Conservation (phyloP, 2,113 vertebrate genomes). For the Gallinago paraguaiae region DNA sequence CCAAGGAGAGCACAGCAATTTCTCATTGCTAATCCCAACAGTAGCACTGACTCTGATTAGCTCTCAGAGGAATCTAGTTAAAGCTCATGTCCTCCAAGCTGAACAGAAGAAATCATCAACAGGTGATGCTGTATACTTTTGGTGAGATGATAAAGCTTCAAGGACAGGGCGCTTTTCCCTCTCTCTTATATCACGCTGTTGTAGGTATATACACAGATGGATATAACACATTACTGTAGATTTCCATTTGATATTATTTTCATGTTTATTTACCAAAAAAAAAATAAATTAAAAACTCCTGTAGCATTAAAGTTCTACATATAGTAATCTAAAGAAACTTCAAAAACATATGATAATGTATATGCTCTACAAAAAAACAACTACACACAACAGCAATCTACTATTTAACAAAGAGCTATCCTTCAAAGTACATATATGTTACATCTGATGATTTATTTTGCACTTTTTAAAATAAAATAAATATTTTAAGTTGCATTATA, state of each 20-base stretch:
- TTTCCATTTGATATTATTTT: not conserved
- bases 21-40: not conserved
- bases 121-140: not conserved
- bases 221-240: not conserved
- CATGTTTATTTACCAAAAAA: not conserved
- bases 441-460: not conserved
- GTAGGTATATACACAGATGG: not conserved
- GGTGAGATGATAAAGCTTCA: not conserved
- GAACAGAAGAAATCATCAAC: constrained; percentile 17
- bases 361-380: not conserved
- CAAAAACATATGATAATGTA: not conserved
- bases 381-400: rapidly evolving
- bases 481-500: not conserved
- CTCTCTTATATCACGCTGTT: not conserved
- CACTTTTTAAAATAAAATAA: not conserved
- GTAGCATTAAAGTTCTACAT: not conserved
- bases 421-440: not conserved
- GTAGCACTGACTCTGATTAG: constrained; percentile 19
- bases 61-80: constrained; percentile 13
- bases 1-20: constrained; percentile 20
- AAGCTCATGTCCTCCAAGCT: not conserved
- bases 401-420: not conserved
- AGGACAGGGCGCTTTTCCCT: not conserved
- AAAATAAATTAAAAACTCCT: not conserved
- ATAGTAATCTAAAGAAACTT: not conserved